Evolutionary conservation across 1,140 invertebrate genomes (phyloP).

Genomic region (Penaeus vannamei): DNA sequence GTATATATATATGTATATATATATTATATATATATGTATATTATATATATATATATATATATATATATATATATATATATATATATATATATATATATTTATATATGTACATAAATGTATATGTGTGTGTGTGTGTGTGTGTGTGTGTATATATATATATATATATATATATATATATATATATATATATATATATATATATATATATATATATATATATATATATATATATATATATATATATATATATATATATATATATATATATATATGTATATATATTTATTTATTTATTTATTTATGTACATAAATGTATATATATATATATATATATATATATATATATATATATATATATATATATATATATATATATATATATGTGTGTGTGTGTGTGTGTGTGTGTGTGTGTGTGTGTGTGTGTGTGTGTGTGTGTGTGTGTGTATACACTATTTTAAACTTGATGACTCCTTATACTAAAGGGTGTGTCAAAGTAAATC

Average conservation of each 20-base stretch:
- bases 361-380: background rate
- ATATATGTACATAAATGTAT: constrained; percentile 11
- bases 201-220: constrained; percentile 4
- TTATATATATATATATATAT: constrained; percentile 24
- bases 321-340: constrained; percentile 39
- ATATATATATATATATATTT: background rate
- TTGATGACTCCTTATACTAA: no score
- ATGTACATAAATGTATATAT: background rate
- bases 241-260: background rate
- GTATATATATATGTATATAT: background rate
- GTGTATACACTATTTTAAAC: no score
- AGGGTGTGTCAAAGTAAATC: no score
- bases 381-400: background rate
- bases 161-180: constrained; percentile 4
- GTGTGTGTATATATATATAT: background rate
- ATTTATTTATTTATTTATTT: background rate
- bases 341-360: constrained; percentile 29
- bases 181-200: constrained; percentile 12
- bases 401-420: background rate
- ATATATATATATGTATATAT: background rate
- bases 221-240: constrained; percentile 30
- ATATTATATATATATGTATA: constrained; percentile 7
- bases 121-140: background rate
- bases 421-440: background rate
- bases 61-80: background rate